A percentile compares a stretch with the other conserved stretches of the same genome.
Evolutionary conservation across 2,888 invertebrate species (phyloP).

Genomic region (Drosophila gaucha): DNA sequence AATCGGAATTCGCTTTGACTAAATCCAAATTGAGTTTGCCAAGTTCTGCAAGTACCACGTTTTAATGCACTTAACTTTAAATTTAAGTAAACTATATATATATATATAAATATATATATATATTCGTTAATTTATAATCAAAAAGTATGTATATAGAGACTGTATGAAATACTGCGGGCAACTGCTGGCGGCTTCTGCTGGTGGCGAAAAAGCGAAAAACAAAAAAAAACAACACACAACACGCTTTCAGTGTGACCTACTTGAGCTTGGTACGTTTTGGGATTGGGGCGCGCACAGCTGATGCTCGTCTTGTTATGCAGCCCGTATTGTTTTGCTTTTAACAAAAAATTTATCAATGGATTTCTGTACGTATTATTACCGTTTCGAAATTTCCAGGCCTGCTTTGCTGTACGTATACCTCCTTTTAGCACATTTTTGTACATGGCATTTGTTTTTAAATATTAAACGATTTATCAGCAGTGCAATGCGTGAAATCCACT

Average conservation of each 20-base stretch:
- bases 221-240: slow-evolving; percentile 31
- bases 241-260: slow-evolving; percentile 64
- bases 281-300: slow-evolving; percentile 56
- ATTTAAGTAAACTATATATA: slow-evolving; percentile 19
- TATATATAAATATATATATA: background rate
- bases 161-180: slow-evolving; percentile 42
- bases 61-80: slow-evolving; percentile 26
- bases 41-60: slow-evolving; percentile 69
- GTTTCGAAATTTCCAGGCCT: slow-evolving; percentile 81
- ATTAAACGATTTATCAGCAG: slow-evolving; percentile 3
- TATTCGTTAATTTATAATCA: slow-evolving; percentile 17
- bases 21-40: slow-evolving; percentile 79
- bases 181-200: slow-evolving; percentile 55
- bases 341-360: slow-evolving; percentile 17
- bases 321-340: slow-evolving; percentile 6
- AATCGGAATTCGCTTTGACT: slow-evolving; percentile 76
- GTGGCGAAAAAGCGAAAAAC: slow-evolving; percentile 38
- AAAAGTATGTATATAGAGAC: slow-evolving; percentile 16
- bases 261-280: slow-evolving; percentile 43
- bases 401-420: slow-evolving; percentile 77
- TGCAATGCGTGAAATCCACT: slow-evolving; percentile 4
- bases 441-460: slow-evolving; percentile 54
- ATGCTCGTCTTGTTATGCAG: slow-evolving; percentile 42
- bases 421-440: slow-evolving; percentile 77
- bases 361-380: slow-evolving; percentile 60